Conservation (phyloP, 1,140 invertebrate genomes). For the Drosophila lowei region DNA sequence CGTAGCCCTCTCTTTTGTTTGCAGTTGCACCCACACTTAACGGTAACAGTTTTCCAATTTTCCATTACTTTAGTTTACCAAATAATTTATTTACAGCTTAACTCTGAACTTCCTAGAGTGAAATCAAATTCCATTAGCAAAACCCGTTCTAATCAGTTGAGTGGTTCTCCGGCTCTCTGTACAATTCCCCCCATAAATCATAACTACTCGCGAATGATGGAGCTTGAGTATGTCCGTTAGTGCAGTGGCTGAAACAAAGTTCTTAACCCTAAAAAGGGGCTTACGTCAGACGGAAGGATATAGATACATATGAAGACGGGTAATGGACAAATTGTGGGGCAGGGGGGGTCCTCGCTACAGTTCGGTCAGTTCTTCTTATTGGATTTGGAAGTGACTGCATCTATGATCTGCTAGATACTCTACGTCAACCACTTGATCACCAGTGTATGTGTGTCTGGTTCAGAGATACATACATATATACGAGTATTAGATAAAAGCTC, state of each 20-base stretch:
- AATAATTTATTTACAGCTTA: constrained; percentile 72
- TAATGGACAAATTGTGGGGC: background rate
- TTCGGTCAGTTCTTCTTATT: constrained; percentile 26
- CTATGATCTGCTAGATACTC: too few species aligned
- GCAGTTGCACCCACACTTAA: constrained; percentile 40
- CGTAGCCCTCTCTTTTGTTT: constrained; percentile 13
- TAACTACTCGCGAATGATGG: constrained; percentile 15
- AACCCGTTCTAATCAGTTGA: constrained; percentile 45
- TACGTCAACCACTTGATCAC: too few species aligned
- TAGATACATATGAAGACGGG: background rate
- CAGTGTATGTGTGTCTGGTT: too few species aligned
- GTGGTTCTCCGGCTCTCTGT: constrained; percentile 43
- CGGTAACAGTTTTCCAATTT: constrained; percentile 37
- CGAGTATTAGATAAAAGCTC: constrained; percentile 37
- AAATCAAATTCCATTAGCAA: constrained; percentile 32
- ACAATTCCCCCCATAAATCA: constrained; percentile 41
- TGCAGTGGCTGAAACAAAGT: constrained; percentile 22
- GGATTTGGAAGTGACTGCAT: too few species aligned
- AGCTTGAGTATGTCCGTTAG: background rate
- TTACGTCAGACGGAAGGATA: constrained; percentile 23
- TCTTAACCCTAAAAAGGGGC: constrained; percentile 20
- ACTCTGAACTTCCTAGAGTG: constrained; percentile 13
- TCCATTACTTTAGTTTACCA: constrained; percentile 44
- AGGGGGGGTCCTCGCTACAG: constrained; percentile 17
- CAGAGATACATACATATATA: too few species aligned